phyloP scores from a whole-genome alignment of 2,888 invertebrate species.

The Anticlea derivata region DNA sequence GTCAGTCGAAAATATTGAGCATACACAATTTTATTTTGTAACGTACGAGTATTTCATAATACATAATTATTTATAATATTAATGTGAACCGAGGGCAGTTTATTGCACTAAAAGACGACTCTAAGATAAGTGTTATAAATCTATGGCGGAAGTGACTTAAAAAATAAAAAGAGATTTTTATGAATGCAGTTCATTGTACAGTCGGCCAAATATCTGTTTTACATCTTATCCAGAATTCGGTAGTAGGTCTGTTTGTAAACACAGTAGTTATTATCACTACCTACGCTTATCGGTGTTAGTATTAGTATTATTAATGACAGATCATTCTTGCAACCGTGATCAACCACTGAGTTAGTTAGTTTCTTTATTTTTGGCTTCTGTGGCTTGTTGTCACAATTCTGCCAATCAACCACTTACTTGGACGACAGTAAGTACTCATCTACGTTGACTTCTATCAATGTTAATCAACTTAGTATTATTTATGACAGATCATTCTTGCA shows the following conservation, averaged over 20 bases:
- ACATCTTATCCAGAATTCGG: too few relatives aligned
- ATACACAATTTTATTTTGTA: constrained; percentile 57
- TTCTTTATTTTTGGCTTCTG: too few relatives aligned
- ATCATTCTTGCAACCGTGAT: background rate
- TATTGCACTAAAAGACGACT: constrained; percentile 75
- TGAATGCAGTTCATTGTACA: constrained; percentile 47
- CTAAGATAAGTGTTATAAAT: constrained; percentile 61
- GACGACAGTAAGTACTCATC: constrained; percentile 48
- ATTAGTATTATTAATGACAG: too few relatives aligned
- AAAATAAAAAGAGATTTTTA: constrained; percentile 53
- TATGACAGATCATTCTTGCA: too few relatives aligned
- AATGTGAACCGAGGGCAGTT: constrained; percentile 66
- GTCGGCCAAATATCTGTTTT: background rate
- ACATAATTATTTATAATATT: constrained; percentile 56
- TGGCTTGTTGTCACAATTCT: too few relatives aligned
- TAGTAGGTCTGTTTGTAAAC: too few relatives aligned
- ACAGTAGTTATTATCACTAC: too few relatives aligned
- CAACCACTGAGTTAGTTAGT: too few relatives aligned
- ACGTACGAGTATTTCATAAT: constrained; percentile 35
- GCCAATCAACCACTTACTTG: constrained; percentile 44
- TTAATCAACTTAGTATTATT: too few relatives aligned
- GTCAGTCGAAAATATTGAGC: constrained; percentile 83
- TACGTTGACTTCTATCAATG: too few relatives aligned
- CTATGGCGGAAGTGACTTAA: constrained; percentile 61
- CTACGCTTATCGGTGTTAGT: too few relatives aligned